These are phyloP conservation scores for Lethrus apterus DNA, from an alignment of 1,140 invertebrate genomes.

Conservation along the genomic window DNA sequence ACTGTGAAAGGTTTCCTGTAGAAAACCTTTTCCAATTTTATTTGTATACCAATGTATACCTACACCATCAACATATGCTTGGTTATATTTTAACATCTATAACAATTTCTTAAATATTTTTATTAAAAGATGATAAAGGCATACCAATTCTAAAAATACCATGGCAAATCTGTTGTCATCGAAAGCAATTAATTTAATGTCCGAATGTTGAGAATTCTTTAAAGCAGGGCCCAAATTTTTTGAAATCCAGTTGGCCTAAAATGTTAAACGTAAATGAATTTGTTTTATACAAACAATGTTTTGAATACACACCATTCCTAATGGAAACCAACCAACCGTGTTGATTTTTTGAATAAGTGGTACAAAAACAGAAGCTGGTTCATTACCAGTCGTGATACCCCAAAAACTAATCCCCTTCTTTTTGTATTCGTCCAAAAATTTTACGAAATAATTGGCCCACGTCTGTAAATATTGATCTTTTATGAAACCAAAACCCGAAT, in stretches of 20 bases:
- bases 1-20: constrained; percentile 40
- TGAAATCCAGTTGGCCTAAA: constrained; percentile 54
- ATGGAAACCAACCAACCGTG: constrained; percentile 19
- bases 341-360: constrained; percentile 49
- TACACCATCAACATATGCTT: constrained; percentile 69
- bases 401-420: constrained; percentile 34
- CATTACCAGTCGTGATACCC: constrained; percentile 40
- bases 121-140: constrained; percentile 22
- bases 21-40: constrained; percentile 24
- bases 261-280: not conserved
- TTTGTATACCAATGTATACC: constrained; percentile 74
- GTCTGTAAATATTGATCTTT: constrained; percentile 44
- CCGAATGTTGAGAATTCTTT: constrained; percentile 46
- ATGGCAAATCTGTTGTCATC: constrained; percentile 67
- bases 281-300: not conserved
- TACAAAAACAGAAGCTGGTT: constrained; percentile 39
- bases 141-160: constrained; percentile 52
- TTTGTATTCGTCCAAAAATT: constrained; percentile 38
- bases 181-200: constrained; percentile 56
- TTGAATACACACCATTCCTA: constrained; percentile 17
- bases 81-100: constrained; percentile 44
- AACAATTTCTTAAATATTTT: constrained; percentile 19
- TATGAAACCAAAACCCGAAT: constrained; percentile 50
- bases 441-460: constrained; percentile 51
- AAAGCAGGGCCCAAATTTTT: constrained; percentile 63